A percentile compares a stretch with the other conserved stretches of the same genome.
phyloP scores from a whole-genome alignment of 2,113 vertebrate genomes.

The Archocentrus centrarchus region DNA sequence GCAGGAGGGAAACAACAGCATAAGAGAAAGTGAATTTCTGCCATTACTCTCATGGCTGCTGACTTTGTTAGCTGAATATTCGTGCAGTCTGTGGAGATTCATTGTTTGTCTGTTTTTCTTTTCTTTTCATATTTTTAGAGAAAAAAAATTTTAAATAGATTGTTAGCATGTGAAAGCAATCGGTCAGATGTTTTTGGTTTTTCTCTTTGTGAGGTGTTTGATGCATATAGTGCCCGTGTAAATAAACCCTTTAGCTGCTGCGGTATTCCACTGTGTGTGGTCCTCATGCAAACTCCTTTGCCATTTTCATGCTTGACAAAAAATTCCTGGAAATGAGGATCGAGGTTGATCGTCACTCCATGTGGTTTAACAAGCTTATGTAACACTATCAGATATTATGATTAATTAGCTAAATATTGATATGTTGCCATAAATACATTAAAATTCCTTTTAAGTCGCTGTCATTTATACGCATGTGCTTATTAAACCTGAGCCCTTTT shows the following conservation, averaged over 20 bases:
- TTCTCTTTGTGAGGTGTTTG: conserved; percentile 7
- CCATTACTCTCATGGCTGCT: background rate
- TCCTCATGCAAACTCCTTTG: conserved; percentile 28
- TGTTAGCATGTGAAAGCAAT: conserved; percentile 10
- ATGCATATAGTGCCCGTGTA: conserved; percentile 44
- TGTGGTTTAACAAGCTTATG: conserved; percentile 28
- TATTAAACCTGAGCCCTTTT: background rate
- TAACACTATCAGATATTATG: background rate
- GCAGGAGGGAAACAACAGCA: background rate
- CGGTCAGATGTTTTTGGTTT: conserved; percentile 50
- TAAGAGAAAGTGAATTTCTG: background rate
- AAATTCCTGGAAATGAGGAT: conserved; percentile 37
- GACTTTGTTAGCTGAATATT: background rate
- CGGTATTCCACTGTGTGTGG: conserved; percentile 60
- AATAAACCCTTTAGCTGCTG: conserved; percentile 57
- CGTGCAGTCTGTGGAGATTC: background rate
- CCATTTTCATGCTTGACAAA: conserved; percentile 8
- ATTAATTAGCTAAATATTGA: background rate
- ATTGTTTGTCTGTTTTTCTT: background rate
- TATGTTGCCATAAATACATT: background rate
- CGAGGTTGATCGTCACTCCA: conserved; percentile 8
- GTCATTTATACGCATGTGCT: background rate
- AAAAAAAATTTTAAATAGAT: background rate
- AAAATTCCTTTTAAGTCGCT: background rate
- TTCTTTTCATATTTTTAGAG: background rate